Conservation (phyloP, 2,888 invertebrate genomes). For the Habroteleia sp. region DNA sequence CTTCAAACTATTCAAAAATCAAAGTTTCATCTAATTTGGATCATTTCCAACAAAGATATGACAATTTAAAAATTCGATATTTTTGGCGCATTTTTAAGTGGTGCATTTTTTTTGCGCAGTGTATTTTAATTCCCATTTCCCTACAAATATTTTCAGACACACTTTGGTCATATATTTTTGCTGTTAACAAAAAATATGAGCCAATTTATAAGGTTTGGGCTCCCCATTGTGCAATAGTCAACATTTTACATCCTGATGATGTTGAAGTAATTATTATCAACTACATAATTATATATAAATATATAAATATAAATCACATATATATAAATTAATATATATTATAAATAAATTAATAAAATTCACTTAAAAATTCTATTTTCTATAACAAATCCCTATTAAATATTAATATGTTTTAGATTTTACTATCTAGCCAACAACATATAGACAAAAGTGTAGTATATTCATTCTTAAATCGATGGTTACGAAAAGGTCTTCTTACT, state of each 20-base stretch:
- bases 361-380: neutral
- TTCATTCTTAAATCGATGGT: constrained; percentile 78
- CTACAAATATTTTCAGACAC: constrained; percentile 7
- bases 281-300: too few relatives aligned
- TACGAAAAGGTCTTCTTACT: constrained; percentile 78
- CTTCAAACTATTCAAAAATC: too few relatives aligned
- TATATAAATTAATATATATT: neutral
- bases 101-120: too few relatives aligned
- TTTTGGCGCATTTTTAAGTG: too few relatives aligned
- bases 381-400: too few relatives aligned
- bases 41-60: too few relatives aligned
- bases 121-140: too few relatives aligned
- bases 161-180: constrained; percentile 7
- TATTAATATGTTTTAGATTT: too few relatives aligned
- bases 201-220: constrained; percentile 70
- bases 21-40: too few relatives aligned
- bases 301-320: neutral
- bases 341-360: neutral
- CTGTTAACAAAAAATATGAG: constrained; percentile 64
- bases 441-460: constrained; percentile 78
- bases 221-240: constrained; percentile 50
- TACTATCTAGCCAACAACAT: constrained; percentile 74
- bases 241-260: constrained; percentile 72
- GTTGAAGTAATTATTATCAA: constrained; percentile 70
- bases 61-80: too few relatives aligned